A percentile compares a stretch with the other conserved stretches of the same genome.
Conservation (phyloP, 2,888 invertebrate species). For the Dryocosmus kuriphilus region DNA sequence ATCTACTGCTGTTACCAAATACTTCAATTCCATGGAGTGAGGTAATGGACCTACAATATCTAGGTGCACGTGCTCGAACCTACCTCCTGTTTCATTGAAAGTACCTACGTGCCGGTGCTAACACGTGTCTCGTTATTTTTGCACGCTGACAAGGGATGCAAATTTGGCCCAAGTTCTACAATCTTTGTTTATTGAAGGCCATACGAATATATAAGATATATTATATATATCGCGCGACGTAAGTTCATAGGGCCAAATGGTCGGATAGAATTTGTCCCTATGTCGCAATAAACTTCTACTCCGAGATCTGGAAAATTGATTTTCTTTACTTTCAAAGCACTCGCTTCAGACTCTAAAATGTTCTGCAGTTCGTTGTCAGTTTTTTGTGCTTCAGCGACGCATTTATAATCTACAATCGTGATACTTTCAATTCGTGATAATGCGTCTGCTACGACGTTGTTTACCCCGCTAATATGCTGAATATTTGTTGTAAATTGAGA, state of each 20-base stretch:
- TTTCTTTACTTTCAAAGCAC: not conserved
- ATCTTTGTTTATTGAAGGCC: too few species aligned
- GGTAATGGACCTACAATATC: too few species aligned
- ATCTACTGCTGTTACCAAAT: too few species aligned
- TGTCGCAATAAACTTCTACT: not conserved
- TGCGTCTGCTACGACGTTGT: conserved; percentile 17
- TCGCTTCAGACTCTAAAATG: not conserved
- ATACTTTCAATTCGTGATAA: conserved; percentile 20
- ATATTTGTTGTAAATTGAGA: conserved; percentile 28
- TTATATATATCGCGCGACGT: not conserved
- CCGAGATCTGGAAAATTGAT: not conserved
- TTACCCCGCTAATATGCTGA: conserved; percentile 3
- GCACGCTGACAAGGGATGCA: conserved; percentile 1
- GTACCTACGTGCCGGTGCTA: conserved; percentile 47
- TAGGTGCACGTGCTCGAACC: too few species aligned
- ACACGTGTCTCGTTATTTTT: not conserved
- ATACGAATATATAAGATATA: not conserved
- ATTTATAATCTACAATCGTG: not conserved
- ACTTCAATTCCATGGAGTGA: too few species aligned
- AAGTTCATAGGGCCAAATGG: not conserved
- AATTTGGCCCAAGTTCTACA: not conserved
- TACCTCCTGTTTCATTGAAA: conserved; percentile 44
- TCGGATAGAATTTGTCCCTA: not conserved
- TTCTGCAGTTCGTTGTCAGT: not conserved
- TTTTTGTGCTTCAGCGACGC: not conserved